A percentile compares a stretch with the other conserved stretches of the same genome.
These are phyloP conservation scores for Euplagia quadripunctaria DNA, from an alignment of 2,888 invertebrate genomes.

Conservation along the genomic window DNA sequence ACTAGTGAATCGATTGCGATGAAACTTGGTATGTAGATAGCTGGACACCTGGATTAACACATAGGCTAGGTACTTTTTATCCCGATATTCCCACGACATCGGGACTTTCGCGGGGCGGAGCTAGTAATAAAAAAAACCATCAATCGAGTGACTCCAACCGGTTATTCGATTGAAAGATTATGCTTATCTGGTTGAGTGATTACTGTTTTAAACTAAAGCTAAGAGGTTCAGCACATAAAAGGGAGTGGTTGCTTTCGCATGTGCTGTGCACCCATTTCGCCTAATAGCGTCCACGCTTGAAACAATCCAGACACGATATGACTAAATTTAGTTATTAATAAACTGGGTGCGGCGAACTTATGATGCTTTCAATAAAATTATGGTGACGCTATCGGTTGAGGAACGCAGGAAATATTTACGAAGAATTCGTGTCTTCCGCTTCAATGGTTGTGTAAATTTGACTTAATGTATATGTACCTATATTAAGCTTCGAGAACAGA, in stretches of 20 bases:
- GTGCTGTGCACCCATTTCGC: slow-evolving; percentile 40
- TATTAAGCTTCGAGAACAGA: background rate
- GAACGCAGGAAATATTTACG: background rate
- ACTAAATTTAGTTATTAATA: slow-evolving; percentile 22
- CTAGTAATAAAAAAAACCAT: background rate
- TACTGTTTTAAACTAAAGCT: slow-evolving; percentile 27
- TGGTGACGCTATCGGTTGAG: background rate
- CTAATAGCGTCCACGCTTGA: slow-evolving; percentile 40
- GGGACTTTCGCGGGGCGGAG: no score
- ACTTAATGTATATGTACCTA: background rate
- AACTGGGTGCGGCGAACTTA: slow-evolving; percentile 16
- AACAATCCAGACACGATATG: slow-evolving; percentile 35
- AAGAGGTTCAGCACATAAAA: slow-evolving; percentile 23
- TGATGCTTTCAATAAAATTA: slow-evolving; percentile 32
- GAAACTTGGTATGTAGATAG: no score
- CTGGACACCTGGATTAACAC: no score
- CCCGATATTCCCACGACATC: no score
- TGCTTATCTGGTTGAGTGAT: background rate
- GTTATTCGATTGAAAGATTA: background rate
- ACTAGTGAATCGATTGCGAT: no score
- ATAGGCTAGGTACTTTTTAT: no score
- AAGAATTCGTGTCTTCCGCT: background rate
- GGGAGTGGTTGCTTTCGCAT: slow-evolving; percentile 18
- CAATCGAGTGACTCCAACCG: background rate
- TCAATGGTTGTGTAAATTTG: background rate